These are phyloP conservation scores for Eudorcas thomsonii DNA, from an alignment of 2,113 vertebrate genomes.

Conservation along the genomic window DNA sequence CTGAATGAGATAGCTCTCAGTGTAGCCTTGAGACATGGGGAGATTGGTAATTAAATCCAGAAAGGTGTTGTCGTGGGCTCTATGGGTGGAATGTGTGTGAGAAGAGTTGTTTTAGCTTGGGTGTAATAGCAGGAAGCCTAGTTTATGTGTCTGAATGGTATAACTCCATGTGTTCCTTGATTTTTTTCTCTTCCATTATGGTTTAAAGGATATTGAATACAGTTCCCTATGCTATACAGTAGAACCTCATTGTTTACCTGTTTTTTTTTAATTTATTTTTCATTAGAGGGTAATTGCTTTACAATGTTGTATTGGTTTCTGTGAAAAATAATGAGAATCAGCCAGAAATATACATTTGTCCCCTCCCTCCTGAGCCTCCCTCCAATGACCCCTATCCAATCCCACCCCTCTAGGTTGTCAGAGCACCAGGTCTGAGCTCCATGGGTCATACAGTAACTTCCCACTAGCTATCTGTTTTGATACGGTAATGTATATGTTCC, in stretches of 20 bases:
- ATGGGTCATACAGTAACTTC: background rate
- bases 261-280: background rate
- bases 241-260: background rate
- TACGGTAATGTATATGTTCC: background rate
- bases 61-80: background rate
- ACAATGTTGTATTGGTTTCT: background rate
- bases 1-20: background rate
- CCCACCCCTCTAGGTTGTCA: background rate
- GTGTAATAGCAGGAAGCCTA: background rate
- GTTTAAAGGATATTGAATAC: background rate
- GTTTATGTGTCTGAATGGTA: background rate
- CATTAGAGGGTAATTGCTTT: background rate
- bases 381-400: background rate
- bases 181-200: background rate
- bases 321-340: accelerated
- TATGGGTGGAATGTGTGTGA: background rate
- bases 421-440: background rate
- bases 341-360: background rate
- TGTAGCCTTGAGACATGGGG: background rate
- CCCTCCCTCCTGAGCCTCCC: background rate
- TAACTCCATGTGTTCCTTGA: background rate
- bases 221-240: background rate
- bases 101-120: background rate
- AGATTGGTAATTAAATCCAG: background rate
- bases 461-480: background rate